These are phyloP conservation scores for Bagarius yarrelli DNA, from an alignment of 2,113 vertebrate species.

Conservation along the genomic window DNA sequence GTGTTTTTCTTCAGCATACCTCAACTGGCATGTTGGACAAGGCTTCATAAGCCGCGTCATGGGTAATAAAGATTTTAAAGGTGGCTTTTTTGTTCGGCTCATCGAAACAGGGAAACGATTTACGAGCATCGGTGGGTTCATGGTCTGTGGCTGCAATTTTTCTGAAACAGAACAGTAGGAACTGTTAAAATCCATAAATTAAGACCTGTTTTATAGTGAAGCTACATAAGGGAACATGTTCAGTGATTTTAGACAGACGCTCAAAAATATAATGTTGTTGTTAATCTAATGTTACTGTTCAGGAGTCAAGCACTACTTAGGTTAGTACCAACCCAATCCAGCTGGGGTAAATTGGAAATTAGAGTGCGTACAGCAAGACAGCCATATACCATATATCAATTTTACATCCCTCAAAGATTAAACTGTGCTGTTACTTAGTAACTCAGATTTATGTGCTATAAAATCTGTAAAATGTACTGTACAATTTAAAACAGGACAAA, in stretches of 20 bases:
- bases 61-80: slow-evolving; percentile 83
- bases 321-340: neutral
- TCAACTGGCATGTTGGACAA: slow-evolving; percentile 90
- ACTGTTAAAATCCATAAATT: slow-evolving; percentile 44
- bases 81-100: slow-evolving; percentile 98
- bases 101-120: slow-evolving; percentile 96
- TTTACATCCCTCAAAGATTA: neutral
- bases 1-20: slow-evolving; percentile 64
- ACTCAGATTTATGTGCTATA: neutral
- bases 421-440: too few species aligned
- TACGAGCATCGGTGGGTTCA: slow-evolving; percentile 94
- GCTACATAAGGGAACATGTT: too few species aligned
- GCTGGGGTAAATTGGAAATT: neutral
- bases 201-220: too few species aligned
- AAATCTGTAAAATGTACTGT: neutral
- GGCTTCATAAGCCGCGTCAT: slow-evolving; percentile 66
- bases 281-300: neutral
- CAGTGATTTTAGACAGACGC: neutral
- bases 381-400: too few species aligned
- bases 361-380: too few species aligned
- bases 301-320: neutral
- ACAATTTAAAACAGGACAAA: neutral
- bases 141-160: slow-evolving; percentile 97
- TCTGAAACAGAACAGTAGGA: slow-evolving; percentile 68
- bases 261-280: neutral